A percentile compares a stretch with the other conserved stretches of the same genome.
Evolutionary conservation across 2,888 invertebrate genomes (phyloP).

Genomic region (Hyposoter didymator): DNA sequence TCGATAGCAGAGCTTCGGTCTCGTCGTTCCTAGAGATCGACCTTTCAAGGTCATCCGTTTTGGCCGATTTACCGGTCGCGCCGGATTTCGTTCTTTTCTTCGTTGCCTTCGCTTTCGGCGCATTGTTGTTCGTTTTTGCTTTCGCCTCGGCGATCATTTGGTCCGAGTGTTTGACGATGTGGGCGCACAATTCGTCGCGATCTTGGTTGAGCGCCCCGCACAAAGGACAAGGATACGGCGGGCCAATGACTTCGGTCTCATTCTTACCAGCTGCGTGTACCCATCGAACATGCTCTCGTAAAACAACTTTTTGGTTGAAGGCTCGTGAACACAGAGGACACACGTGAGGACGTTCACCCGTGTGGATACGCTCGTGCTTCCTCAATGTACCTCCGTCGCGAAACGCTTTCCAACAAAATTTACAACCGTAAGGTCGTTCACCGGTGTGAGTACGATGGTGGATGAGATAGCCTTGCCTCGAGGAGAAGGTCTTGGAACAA

Average conservation of each 20-base stretch:
- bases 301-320: constrained; percentile 86
- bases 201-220: constrained; percentile 84
- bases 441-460: constrained; percentile 86
- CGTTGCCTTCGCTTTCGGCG: constrained; percentile 72
- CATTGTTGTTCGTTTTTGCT: constrained; percentile 78
- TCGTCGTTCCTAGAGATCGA: constrained; percentile 71
- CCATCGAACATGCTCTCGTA: constrained; percentile 85
- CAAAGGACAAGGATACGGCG: constrained; percentile 84
- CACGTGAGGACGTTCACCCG: constrained; percentile 85
- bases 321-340: constrained; percentile 85
- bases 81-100: constrained; percentile 68
- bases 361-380: constrained; percentile 85
- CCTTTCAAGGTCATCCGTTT: constrained; percentile 41
- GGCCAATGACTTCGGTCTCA: constrained; percentile 80
- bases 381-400: constrained; percentile 85
- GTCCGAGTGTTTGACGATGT: constrained; percentile 86
- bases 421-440: constrained; percentile 85
- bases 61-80: constrained; percentile 11
- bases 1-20: constrained; percentile 75
- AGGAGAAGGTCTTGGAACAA: constrained; percentile 85
- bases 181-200: constrained; percentile 85
- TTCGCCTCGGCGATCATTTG: constrained; percentile 85
- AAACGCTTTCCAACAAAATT: constrained; percentile 86
- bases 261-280: constrained; percentile 85
- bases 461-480: constrained; percentile 85